Conservation (phyloP, 2,888 invertebrate species). For the Chalcis sispes region DNA sequence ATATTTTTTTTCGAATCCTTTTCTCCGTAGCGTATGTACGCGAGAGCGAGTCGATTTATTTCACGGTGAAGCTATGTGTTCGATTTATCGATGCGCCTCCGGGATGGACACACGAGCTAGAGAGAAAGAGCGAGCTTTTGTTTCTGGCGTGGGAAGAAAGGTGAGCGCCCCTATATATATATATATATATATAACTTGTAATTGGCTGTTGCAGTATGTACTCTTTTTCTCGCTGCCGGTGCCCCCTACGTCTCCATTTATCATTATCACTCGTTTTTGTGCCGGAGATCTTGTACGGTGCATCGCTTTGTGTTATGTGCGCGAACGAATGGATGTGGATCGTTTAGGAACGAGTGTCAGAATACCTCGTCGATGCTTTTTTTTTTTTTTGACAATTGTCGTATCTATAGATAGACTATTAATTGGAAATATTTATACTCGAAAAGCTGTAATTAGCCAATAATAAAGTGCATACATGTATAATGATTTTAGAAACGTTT, state of each 20-base stretch:
- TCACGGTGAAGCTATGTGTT: constrained; percentile 61
- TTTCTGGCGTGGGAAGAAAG: constrained; percentile 48
- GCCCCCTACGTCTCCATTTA: constrained; percentile 42
- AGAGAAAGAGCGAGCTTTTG: constrained; percentile 49
- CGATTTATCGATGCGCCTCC: constrained; percentile 57
- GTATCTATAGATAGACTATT: no score
- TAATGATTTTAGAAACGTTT: no score
- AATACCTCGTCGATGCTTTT: no score
- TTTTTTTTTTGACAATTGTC: no score
- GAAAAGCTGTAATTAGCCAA: no score
- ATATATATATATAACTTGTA: constrained; percentile 9
- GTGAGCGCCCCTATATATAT: background rate
- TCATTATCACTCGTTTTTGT: constrained; percentile 38
- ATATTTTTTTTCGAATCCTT: background rate
- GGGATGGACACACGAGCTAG: constrained; percentile 30
- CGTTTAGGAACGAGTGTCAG: no score
- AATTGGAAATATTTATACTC: no score
- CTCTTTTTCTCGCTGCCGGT: constrained; percentile 8
- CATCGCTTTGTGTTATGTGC: no score
- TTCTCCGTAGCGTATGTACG: background rate
- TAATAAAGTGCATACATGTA: no score
- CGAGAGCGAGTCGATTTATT: constrained; percentile 59
- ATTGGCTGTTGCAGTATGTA: constrained; percentile 41
- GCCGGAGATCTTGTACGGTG: background rate
- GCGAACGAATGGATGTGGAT: no score